Percentiles rank a stretch among this genome's conserved stretches.
Conservation (phyloP, 2,888 invertebrate genomes). For the Malacosoma neustria region DNA sequence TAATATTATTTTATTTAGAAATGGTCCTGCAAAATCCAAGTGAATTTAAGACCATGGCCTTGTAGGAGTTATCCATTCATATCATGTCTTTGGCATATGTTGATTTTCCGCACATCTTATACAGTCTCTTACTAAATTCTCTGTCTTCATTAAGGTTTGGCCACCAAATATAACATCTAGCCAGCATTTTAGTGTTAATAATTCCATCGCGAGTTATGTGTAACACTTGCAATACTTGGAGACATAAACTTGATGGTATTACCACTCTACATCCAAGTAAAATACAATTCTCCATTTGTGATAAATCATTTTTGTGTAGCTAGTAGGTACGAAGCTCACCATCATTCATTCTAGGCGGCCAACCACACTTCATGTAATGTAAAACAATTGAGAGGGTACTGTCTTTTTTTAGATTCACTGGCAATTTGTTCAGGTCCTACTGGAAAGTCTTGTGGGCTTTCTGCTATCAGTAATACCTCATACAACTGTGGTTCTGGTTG, state of each 20-base stretch:
- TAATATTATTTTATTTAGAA: no score
- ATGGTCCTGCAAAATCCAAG: no score
- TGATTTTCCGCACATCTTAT: no score
- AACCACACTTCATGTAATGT: constrained; percentile 1
- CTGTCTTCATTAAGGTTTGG: constrained; percentile 9
- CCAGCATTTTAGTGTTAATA: constrained; percentile 14
- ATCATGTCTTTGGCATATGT: no score
- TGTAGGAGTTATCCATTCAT: no score
- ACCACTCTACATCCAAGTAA: constrained; percentile 1
- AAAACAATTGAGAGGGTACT: constrained; percentile 1
- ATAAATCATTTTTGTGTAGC: constrained; percentile 3
- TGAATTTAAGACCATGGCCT: no score
- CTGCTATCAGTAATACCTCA: constrained; percentile 6
- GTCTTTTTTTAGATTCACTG: constrained; percentile 2
- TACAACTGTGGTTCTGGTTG: constrained; percentile 3
- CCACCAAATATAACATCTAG: constrained; percentile 18
- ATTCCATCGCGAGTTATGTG: constrained; percentile 12
- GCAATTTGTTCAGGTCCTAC: constrained; percentile 3
- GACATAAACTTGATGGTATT: background rate
- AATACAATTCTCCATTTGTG: constrained; percentile 4
- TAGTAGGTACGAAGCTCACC: constrained; percentile 1
- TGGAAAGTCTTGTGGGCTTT: constrained; percentile 6
- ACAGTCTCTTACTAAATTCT: constrained; percentile 3
- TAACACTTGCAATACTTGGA: constrained; percentile 1
- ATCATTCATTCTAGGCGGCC: constrained; percentile 1